phyloP scores from a whole-genome alignment of 1,140 invertebrate species.

The Proctacanthus coquilletti region DNA sequence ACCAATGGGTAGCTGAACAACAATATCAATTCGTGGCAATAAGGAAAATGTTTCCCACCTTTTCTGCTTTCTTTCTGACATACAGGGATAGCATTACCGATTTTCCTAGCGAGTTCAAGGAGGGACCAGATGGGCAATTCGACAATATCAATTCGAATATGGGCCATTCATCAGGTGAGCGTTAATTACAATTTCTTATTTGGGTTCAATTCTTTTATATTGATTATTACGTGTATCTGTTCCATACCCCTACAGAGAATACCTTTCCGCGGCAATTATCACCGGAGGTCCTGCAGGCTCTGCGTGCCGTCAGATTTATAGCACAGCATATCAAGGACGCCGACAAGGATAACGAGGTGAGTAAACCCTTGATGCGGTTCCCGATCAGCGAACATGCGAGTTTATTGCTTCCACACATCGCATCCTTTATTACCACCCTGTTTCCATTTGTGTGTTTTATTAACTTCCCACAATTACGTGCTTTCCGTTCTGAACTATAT shows the following conservation, averaged over 20 bases:
- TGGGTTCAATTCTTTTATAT: conserved; percentile 15
- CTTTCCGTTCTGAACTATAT: no score
- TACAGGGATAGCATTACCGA: conserved; percentile 38
- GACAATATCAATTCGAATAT: conserved; percentile 30
- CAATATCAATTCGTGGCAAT: no score
- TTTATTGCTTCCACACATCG: no score
- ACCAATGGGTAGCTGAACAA: no score
- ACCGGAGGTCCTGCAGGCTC: conserved; percentile 73
- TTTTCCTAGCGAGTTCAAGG: conserved; percentile 38
- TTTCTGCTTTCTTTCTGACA: conserved; percentile 4
- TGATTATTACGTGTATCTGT: conserved; percentile 2
- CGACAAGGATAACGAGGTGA: conserved; percentile 86
- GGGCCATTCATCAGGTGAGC: conserved; percentile 42
- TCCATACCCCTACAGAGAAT: conserved; percentile 49
- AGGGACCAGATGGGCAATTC: conserved; percentile 23
- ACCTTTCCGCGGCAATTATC: conserved; percentile 63
- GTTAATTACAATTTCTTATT: conserved; percentile 8
- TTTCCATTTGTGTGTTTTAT: no score
- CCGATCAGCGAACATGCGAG: background rate
- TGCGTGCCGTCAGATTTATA: conserved; percentile 89
- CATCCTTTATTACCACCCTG: no score
- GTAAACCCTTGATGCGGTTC: conserved; percentile 12
- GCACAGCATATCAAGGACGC: conserved; percentile 93
- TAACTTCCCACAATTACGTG: no score
- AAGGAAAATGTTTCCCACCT: no score